Evolutionary conservation across 2,113 vertebrate species (phyloP).

Genomic region (Pardalotus punctatus): DNA sequence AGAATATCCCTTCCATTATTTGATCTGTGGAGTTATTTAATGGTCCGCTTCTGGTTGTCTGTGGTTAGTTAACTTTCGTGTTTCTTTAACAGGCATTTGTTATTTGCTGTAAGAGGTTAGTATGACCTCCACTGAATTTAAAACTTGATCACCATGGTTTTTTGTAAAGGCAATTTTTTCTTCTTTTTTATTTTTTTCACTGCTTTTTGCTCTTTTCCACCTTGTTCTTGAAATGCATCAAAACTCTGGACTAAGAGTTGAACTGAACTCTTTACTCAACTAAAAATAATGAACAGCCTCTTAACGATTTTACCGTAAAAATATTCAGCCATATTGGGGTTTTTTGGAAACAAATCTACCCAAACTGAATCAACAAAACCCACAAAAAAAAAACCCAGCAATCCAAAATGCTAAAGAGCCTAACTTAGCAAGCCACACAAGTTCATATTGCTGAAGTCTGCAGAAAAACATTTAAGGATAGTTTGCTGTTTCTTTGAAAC

Average conservation of each 20-base stretch:
- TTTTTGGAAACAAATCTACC: not conserved
- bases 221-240: not conserved
- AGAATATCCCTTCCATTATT: not conserved
- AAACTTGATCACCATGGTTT: not conserved
- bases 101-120: not conserved
- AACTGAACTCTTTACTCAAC: not conserved
- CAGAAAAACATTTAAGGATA: not conserved
- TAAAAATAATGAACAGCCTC: not conserved
- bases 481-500: not conserved
- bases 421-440: not conserved
- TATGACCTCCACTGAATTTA: not conserved
- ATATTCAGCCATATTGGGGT: rapidly evolving
- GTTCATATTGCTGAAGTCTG: not conserved
- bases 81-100: not conserved
- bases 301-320: not conserved
- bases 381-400: not conserved
- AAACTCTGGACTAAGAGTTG: not conserved
- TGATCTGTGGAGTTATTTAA: not conserved
- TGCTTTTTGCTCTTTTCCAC: not conserved
- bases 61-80: not conserved
- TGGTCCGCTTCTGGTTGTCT: not conserved
- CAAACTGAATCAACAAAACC: not conserved
- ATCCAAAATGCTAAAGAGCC: not conserved
- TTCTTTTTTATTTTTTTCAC: not conserved
- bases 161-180: not conserved